phyloP scores from a whole-genome alignment of 2,888 invertebrate genomes.

The Esperia sulphurella region DNA sequence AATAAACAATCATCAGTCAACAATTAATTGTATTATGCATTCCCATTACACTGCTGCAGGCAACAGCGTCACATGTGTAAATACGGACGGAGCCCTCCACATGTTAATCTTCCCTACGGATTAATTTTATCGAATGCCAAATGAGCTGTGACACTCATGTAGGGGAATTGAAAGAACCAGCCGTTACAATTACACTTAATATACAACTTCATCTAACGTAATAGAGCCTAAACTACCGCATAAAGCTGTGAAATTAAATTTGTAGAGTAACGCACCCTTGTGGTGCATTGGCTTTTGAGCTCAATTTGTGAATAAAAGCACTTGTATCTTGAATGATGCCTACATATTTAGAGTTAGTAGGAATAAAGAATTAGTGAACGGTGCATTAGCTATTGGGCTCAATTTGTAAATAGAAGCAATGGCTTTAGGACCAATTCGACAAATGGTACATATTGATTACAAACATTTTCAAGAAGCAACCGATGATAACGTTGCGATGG shows the following conservation, averaged over 20 bases:
- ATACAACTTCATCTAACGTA: slow-evolving; percentile 18
- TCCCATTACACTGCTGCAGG: slow-evolving; percentile 22
- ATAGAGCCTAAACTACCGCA: slow-evolving; percentile 34
- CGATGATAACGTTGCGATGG: too few relatives aligned
- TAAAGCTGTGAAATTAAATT: slow-evolving; percentile 14
- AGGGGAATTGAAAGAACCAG: slow-evolving; percentile 47
- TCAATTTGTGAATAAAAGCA: slow-evolving; percentile 71
- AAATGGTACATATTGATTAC: too few relatives aligned
- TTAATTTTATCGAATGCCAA: slow-evolving; percentile 76
- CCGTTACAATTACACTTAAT: slow-evolving; percentile 21
- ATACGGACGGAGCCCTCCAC: slow-evolving; percentile 48
- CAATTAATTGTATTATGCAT: slow-evolving; percentile 64
- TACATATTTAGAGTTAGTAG: slow-evolving; percentile 46
- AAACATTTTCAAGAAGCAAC: too few relatives aligned
- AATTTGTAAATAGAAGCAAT: too few relatives aligned
- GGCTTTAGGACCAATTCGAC: too few relatives aligned
- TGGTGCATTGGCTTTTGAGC: slow-evolving; percentile 65
- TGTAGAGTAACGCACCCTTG: slow-evolving; percentile 37
- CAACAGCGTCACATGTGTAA: slow-evolving; percentile 53
- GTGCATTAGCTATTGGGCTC: too few relatives aligned
- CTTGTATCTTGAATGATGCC: slow-evolving; percentile 44
- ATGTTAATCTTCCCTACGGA: slow-evolving; percentile 61
- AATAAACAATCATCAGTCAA: slow-evolving; percentile 44
- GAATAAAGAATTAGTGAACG: slow-evolving; percentile 33
- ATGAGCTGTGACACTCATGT: slow-evolving; percentile 70